Evolutionary conservation across 53 echinoderm and acorn worm genomes (phyloP), one percentile per base, ranked within the genome.

Genomic region (Zoroaster sp.): DNA sequence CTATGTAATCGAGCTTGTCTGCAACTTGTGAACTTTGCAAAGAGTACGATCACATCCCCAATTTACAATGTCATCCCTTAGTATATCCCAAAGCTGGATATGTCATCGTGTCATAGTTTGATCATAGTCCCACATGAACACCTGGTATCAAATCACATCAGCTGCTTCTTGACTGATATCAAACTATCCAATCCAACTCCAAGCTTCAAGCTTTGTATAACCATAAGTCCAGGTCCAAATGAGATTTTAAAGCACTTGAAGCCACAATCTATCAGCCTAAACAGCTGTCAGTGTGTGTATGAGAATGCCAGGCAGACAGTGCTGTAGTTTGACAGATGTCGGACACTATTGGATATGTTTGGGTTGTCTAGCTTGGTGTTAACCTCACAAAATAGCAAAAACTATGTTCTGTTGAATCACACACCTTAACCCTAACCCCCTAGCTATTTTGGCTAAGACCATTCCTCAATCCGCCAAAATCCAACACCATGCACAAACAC

Each of bases 221-320:
- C 63, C 63, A 10, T 59, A 59, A 59, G 28, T 59, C 30, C 63
- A 59, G 63, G 23, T 25, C 28, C 63, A 6, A 59, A 28, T 59
- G 63, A 25, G 63, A 25, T 25, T 59, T 21, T 9, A 25, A n/a
- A n/a, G 28, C 11, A 9, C 7, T 28, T 59, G 28, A 59, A 59
- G 63, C 63, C 63, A 59, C 7, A 25, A 55, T 59, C 79, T 38
- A 59, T 59, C 79, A 79, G 35, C 53, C 40, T 36, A 13, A 63
- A 79, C 79, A 79, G 79, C 55, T 79, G 79, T 36, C 21, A 59
- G 63, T 59, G 9, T 59, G 63, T 59, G 4, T 59, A 59, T 59
- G 63, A 28, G 63, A 28, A 59, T 59, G 25, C 63, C 63, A 59
- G 63, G 30, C 63, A 59, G 28, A 28, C 63, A n/a, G n/a, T n/a